These are phyloP conservation scores for Solea senegalensis DNA, from an alignment of 2,113 vertebrate genomes.

Conservation along the genomic window DNA sequence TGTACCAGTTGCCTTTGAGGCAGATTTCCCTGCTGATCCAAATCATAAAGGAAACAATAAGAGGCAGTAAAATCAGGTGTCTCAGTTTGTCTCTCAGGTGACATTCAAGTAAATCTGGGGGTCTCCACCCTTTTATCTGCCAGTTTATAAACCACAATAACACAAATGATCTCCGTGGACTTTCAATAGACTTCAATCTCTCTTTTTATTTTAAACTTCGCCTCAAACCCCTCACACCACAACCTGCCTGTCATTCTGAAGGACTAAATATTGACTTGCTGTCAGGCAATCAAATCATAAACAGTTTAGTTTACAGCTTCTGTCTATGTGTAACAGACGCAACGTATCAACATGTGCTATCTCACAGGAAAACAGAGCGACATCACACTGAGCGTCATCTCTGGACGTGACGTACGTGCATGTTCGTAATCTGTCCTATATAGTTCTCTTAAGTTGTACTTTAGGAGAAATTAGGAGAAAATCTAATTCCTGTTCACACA, in stretches of 20 bases:
- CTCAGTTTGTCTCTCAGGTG: background rate
- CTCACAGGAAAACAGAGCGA: no score
- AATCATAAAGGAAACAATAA: conserved; percentile 57
- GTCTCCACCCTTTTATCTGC: conserved; percentile 21
- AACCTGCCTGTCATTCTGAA: background rate
- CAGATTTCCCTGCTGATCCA: conserved; percentile 21
- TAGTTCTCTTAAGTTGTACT: no score
- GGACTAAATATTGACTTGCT: conserved; percentile 61
- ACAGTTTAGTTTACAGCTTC: conserved; percentile 17
- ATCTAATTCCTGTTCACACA: no score
- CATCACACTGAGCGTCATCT: no score
- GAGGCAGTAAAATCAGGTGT: conserved; percentile 35
- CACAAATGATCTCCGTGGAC: conserved; percentile 6
- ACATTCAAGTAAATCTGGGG: conserved; percentile 18
- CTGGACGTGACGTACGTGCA: no score
- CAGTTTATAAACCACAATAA: background rate
- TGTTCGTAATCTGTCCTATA: no score
- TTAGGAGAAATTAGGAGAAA: no score
- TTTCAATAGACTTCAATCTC: conserved; percentile 47
- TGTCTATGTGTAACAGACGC: background rate
- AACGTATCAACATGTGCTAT: no score
- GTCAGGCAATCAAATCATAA: conserved; percentile 51
- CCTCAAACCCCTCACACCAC: background rate
- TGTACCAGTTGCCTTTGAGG: conserved; percentile 58
- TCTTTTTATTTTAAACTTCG: background rate